Evolutionary conservation across 2,888 invertebrate genomes (phyloP).

Genomic region (Entomobrya multifasciata): DNA sequence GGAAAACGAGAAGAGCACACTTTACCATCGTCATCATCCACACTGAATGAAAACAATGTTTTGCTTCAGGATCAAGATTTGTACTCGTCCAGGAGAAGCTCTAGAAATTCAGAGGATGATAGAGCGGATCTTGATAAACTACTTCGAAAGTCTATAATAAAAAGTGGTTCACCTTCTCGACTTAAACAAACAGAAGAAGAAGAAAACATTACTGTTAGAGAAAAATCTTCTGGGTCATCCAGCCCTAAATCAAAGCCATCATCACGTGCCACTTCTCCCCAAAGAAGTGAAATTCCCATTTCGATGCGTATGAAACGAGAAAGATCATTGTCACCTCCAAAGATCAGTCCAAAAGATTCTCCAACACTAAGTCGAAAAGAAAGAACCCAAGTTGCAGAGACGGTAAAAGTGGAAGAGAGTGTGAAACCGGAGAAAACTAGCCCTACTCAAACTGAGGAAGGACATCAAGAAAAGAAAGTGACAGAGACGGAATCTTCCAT

Average conservation of each 20-base stretch:
- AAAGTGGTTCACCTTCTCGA: slow-evolving; percentile 11
- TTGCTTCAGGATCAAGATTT: slow-evolving; percentile 41
- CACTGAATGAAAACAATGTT: slow-evolving; percentile 27
- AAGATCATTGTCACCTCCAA: slow-evolving; percentile 63
- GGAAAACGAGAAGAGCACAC: slow-evolving; percentile 22
- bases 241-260: slow-evolving; percentile 30
- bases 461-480: slow-evolving; percentile 11
- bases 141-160: slow-evolving; percentile 4
- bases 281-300: slow-evolving; percentile 72
- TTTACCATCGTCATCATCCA: neutral
- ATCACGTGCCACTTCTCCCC: slow-evolving; percentile 58
- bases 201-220: neutral
- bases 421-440: neutral
- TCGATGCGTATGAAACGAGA: slow-evolving; percentile 67
- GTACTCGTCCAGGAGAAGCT: slow-evolving; percentile 63
- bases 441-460: neutral
- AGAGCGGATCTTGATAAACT: neutral
- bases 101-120: slow-evolving; percentile 54
- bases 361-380: neutral
- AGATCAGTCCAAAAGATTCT: neutral
- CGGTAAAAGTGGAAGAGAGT: neutral
- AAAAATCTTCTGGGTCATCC: slow-evolving; percentile 27
- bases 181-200: slow-evolving; percentile 26
- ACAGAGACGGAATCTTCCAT: neutral
- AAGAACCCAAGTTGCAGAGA: neutral